Base-by-base conservation (phyloP, 2,113 vertebrate species). In the Salvelinus fontinalis region DNA sequence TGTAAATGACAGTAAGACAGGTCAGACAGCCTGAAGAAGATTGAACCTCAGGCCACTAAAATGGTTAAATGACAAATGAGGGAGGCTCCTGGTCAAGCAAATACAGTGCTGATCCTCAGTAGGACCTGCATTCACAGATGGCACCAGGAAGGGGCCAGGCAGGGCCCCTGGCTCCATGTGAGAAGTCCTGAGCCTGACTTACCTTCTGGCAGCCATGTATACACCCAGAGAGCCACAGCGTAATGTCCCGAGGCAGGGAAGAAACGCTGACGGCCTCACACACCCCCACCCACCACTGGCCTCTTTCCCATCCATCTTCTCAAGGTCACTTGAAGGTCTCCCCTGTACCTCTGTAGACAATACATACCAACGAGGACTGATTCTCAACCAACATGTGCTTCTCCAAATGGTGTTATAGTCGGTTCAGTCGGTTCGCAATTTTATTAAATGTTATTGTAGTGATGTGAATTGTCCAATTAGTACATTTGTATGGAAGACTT, bases 1-100 rank as follows among this genome's bases (percentile, higher is more conserved):
- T 72, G 77, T 68, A 75, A 57, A 72, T 72, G 77, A 80, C 76
- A 71, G 78, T 77, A 83, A 77, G 67, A 81, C 73, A 78, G 73
- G 73, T 73, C 73, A 12, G 39, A 18, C 18, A 29, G 51, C 76
- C n/a, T n/a, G 59, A 62, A 22, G 13, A 18, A 54, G 59, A 31
- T 14, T 20, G 26, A 16, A 67, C 66, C 27, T 26, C 66, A 16
- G 29, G 62, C 26, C 59, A 31, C 44, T 18, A 48, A 69, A 44
- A 77, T 73, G 69, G 27, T 48, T 67, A 69, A 75, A 64, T 77
- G 75, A 80, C 69, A 73, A 85, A 77, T 75, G 39, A 73, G 14
- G 68, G 27, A 24, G 54, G 54, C 67, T 78, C 67, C 44, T 75
- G 76, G 59, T 76, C 71, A 84, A 67, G 76, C 74, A 81, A 81